Percentiles rank a stretch among this genome's conserved stretches.
Conservation (phyloP, 2,888 invertebrate species). For the Lycia hirtaria region DNA sequence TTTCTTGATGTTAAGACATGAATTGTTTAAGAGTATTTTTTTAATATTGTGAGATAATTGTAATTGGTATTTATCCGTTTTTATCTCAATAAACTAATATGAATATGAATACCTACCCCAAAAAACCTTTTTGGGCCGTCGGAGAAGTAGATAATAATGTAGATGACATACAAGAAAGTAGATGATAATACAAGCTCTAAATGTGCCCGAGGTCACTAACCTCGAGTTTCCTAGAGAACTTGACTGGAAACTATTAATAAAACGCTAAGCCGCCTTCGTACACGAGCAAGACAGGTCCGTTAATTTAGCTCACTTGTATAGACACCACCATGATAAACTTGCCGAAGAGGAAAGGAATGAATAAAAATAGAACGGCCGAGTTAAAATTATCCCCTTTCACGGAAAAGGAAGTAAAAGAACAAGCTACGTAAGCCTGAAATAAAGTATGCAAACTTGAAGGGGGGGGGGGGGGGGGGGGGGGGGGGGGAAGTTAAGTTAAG, state of each 20-base stretch:
- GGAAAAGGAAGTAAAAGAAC: conserved; percentile 23
- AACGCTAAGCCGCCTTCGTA: conserved; percentile 35
- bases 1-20: no score
- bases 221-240: conserved; percentile 33
- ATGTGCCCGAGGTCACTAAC: conserved; percentile 33
- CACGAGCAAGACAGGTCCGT: conserved; percentile 17
- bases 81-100: no score
- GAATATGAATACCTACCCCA: no score
- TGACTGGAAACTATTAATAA: conserved; percentile 36
- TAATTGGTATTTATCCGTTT: no score
- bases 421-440: conserved; percentile 9
- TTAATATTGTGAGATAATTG: no score
- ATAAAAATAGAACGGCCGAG: conserved; percentile 19
- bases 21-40: no score
- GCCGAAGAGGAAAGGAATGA: conserved; percentile 23
- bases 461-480: no score
- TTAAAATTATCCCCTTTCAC: conserved; percentile 25
- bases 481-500: no score
- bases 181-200: conserved; percentile 2
- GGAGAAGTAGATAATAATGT: not conserved
- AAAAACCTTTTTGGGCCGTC: no score
- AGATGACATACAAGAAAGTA: not conserved
- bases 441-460: conserved; percentile 16
- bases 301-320: conserved; percentile 32
- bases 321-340: conserved; percentile 25